Conservation (phyloP, 2,888 invertebrate genomes). For the Hydropsyche betteni region DNA sequence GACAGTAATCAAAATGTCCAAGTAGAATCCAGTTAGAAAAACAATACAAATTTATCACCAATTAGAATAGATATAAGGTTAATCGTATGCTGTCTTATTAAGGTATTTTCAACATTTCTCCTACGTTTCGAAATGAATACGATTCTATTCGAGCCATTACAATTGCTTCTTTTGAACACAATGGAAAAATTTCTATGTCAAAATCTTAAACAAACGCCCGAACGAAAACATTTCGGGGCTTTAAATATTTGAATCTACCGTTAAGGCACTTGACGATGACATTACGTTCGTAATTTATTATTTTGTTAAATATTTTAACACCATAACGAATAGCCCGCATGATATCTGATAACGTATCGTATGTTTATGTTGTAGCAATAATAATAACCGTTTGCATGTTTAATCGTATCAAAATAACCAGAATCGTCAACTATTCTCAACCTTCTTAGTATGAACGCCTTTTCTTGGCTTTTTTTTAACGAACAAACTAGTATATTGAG, state of each 20-base stretch:
- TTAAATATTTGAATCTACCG: slow-evolving; percentile 31
- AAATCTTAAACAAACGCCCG: too few species aligned
- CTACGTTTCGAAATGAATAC: background rate
- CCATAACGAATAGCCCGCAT: slow-evolving; percentile 34
- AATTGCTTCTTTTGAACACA: too few species aligned
- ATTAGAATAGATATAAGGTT: slow-evolving; percentile 3
- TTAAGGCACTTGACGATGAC: slow-evolving; percentile 33
- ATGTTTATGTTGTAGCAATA: slow-evolving; percentile 45
- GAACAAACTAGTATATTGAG: background rate
- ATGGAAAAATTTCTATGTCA: too few species aligned
- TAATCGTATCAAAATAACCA: slow-evolving; percentile 32
- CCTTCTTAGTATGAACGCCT: background rate
- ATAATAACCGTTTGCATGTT: slow-evolving; percentile 46
- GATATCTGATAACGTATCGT: slow-evolving; percentile 41
- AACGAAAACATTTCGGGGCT: too few species aligned
- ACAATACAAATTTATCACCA: slow-evolving; percentile 22
- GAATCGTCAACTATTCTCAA: background rate
- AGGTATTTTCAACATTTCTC: slow-evolving; percentile 3
- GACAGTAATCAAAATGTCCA: too few species aligned
- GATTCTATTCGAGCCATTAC: too few species aligned
- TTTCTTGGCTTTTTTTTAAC: background rate
- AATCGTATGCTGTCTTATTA: slow-evolving; percentile 13
- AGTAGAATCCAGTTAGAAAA: background rate
- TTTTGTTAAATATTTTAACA: slow-evolving; percentile 38
- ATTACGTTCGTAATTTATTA: slow-evolving; percentile 34